These are phyloP conservation scores for Sebastes trivittatus DNA, from an alignment of 2,797 vertebrate genomes.

Conservation along the genomic window DNA sequence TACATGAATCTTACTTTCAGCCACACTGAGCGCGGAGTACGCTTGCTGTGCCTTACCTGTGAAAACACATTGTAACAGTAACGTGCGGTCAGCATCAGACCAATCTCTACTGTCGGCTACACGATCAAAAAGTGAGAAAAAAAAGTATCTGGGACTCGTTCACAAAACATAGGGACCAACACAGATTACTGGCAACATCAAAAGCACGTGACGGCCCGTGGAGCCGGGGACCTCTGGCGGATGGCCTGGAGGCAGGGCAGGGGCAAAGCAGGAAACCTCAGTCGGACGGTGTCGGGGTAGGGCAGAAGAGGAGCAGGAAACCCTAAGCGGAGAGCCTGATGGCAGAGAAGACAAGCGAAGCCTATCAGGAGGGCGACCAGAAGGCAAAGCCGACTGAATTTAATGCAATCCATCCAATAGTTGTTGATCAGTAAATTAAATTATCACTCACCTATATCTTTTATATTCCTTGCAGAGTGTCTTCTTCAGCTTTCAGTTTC, in stretches of 20 bases:
- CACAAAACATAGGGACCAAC: background rate
- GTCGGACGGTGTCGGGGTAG: no score
- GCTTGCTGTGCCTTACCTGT: background rate
- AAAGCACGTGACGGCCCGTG: background rate
- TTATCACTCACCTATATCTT: background rate
- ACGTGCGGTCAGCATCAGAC: background rate
- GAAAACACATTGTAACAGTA: background rate
- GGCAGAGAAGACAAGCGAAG: no score
- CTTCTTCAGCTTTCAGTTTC: background rate
- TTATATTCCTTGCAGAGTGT: background rate
- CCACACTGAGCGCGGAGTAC: background rate
- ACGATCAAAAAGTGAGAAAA: background rate
- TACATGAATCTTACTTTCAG: background rate
- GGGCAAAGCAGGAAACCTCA: background rate
- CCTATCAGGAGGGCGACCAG: no score
- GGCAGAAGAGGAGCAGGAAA: no score
- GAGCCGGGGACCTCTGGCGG: no score
- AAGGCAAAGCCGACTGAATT: no score
- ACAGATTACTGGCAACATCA: background rate
- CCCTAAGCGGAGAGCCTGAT: no score
- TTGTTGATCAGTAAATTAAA: background rate
- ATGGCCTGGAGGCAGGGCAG: no score
- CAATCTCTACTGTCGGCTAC: background rate
- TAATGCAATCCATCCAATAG: background rate
- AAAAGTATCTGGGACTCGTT: background rate